Evolutionary conservation across 2,113 vertebrate genomes (phyloP).

Genomic region (Odontesthes bonariensis): DNA sequence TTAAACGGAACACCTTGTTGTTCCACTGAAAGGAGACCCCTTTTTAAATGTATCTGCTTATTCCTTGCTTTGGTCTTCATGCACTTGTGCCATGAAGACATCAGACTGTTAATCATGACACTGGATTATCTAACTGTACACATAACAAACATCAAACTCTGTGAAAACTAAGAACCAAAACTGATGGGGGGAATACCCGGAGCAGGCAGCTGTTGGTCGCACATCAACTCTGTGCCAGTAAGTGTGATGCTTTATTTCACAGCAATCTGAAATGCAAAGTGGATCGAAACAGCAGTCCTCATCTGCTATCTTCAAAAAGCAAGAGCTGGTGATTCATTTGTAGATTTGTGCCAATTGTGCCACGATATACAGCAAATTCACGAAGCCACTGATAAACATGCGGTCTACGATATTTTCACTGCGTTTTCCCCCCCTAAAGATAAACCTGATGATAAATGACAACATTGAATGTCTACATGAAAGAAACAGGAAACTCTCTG

Average conservation of each 20-base stretch:
- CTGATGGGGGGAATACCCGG: slow-evolving; percentile 16
- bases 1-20: too few species aligned
- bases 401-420: too few species aligned
- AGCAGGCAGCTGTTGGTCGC: slow-evolving; percentile 26
- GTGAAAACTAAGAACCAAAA: slow-evolving; percentile 8
- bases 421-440: too few species aligned
- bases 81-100: not conserved
- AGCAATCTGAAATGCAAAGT: slow-evolving; percentile 47
- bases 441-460: not conserved
- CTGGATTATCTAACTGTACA: not conserved
- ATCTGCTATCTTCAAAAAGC: not conserved
- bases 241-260: slow-evolving; percentile 1
- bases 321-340: slow-evolving; percentile 1
- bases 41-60: not conserved
- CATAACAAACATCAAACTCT: slow-evolving; percentile 2
- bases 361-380: not conserved
- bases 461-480: not conserved
- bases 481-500: too few species aligned
- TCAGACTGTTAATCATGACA: not conserved
- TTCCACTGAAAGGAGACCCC: too few species aligned
- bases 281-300: slow-evolving; percentile 16
- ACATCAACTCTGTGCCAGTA: slow-evolving; percentile 33
- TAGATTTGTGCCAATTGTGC: not conserved
- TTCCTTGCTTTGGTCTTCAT: not conserved
- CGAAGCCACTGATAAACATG: not conserved